phyloP scores from a whole-genome alignment of 2,113 vertebrate genomes.

The Indicator indicator region DNA sequence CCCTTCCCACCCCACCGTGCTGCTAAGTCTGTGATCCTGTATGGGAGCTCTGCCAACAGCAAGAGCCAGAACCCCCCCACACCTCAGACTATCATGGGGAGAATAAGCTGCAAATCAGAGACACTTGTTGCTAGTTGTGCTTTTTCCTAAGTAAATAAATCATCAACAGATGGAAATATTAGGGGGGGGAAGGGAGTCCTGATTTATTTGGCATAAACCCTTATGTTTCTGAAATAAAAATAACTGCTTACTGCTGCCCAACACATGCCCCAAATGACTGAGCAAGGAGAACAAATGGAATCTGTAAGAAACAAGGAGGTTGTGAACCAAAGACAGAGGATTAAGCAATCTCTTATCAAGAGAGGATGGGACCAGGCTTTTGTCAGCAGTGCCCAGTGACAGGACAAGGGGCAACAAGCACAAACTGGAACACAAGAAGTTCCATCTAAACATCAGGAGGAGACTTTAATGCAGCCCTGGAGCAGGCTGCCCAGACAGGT shows the following conservation, averaged over 20 bases:
- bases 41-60: not conserved
- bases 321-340: not conserved
- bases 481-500: too few relatives aligned
- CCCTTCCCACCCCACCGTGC: too few relatives aligned
- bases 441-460: too few relatives aligned
- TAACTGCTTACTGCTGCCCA: not conserved
- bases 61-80: not conserved
- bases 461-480: too few relatives aligned
- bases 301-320: not conserved
- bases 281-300: not conserved
- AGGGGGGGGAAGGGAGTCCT: not conserved
- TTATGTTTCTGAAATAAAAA: not conserved
- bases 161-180: not conserved
- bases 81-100: not conserved
- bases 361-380: too few relatives aligned
- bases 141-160: constrained; percentile 29
- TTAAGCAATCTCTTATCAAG: not conserved
- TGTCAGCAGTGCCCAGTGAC: too few relatives aligned
- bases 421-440: too few relatives aligned
- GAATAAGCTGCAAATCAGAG: not conserved
- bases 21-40: too few relatives aligned
- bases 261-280: not conserved
- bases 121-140: not conserved
- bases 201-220: not conserved
- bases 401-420: too few relatives aligned